Evolutionary conservation across 2,888 invertebrate genomes (phyloP).

Genomic region (Drosophila buzzatii): DNA sequence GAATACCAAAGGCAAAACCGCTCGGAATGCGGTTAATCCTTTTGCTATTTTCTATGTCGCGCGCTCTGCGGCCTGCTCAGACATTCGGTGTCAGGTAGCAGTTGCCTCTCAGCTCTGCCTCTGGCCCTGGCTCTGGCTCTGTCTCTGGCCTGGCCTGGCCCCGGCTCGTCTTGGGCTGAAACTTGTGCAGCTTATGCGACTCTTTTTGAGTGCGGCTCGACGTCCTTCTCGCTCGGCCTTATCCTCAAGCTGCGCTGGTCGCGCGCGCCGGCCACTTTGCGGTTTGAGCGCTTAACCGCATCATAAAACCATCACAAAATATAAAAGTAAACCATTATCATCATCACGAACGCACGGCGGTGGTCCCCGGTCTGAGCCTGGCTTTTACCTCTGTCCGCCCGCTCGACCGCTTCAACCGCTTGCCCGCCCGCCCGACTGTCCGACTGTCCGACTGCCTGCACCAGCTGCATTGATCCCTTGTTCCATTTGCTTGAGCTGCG

Average conservation of each 20-base stretch:
- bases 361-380: conserved; percentile 45
- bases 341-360: conserved; percentile 71
- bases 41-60: conserved; percentile 76
- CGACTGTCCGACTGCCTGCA: conserved; percentile 15
- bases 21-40: conserved; percentile 76
- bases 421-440: conserved; percentile 7
- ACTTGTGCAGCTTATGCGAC: conserved; percentile 77
- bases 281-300: conserved; percentile 80
- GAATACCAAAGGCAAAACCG: conserved; percentile 35
- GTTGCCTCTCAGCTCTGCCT: conserved; percentile 1
- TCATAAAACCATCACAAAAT: conserved; percentile 79
- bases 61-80: conserved; percentile 25
- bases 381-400: conserved; percentile 25
- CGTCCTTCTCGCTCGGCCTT: conserved; percentile 5
- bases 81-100: conserved; percentile 51
- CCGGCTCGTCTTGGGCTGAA: conserved; percentile 36
- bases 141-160: background rate
- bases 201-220: conserved; percentile 31
- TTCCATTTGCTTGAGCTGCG: conserved; percentile 24
- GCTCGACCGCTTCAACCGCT: conserved; percentile 15
- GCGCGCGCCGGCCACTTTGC: conserved; percentile 73
- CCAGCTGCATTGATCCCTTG: conserved; percentile 62
- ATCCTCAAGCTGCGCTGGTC: conserved; percentile 31
- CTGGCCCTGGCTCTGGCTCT: background rate
- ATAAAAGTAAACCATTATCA: conserved; percentile 79